Evolutionary conservation across 2,113 vertebrate species (phyloP).

Genomic region (Dicaeum eximium): DNA sequence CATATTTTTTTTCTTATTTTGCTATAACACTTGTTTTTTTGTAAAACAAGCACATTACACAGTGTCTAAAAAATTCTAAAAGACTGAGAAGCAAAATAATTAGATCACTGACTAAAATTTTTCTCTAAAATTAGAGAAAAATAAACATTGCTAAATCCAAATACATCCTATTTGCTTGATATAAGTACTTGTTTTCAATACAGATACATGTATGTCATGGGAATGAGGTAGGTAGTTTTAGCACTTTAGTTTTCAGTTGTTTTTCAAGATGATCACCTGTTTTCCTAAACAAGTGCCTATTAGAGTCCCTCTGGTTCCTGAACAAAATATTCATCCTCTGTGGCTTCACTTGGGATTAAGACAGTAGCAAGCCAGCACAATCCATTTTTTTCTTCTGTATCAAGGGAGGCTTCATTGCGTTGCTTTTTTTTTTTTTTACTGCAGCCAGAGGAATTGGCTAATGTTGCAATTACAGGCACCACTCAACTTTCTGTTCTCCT

Average conservation of each 20-base stretch:
- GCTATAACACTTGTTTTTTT: slow-evolving; percentile 14
- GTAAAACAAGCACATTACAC: slow-evolving; percentile 8
- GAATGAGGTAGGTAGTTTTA: not conserved
- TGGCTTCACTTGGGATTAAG: not conserved
- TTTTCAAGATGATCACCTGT: not conserved
- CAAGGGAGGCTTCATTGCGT: not conserved
- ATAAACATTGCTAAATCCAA: not conserved
- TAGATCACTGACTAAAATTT: not conserved
- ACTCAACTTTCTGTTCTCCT: not conserved
- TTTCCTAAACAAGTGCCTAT: not conserved
- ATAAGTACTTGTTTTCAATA: not conserved
- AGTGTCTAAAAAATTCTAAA: not conserved
- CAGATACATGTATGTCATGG: not conserved
- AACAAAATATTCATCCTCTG: not conserved
- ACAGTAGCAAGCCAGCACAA: not conserved
- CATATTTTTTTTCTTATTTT: slow-evolving; percentile 54
- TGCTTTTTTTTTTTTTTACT: not conserved
- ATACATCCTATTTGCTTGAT: not conserved
- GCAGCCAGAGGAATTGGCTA: not conserved
- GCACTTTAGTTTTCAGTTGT: not conserved
- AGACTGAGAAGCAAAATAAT: not conserved
- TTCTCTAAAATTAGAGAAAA: slow-evolving; percentile 23
- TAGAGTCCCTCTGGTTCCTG: not conserved
- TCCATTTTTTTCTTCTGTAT: not conserved
- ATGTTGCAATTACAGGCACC: not conserved